Evolutionary conservation across 2,797 vertebrate genomes (phyloP).

Genomic region (Peromyscus nudipes): DNA sequence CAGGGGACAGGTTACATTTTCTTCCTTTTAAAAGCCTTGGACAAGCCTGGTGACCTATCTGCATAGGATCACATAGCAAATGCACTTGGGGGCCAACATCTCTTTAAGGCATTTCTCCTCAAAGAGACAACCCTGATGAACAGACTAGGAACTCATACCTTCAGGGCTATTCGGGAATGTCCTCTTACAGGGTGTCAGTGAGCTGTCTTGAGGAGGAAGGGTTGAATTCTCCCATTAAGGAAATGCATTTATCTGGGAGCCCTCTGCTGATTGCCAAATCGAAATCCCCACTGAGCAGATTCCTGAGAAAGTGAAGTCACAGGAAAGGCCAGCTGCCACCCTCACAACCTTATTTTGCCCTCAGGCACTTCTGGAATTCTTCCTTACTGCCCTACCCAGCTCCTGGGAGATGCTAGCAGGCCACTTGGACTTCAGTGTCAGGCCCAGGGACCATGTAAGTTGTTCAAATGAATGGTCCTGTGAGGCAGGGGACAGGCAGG

Average conservation of each 20-base stretch:
- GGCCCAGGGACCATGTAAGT: neutral
- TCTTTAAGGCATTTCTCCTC: neutral
- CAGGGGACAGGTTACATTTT: neutral
- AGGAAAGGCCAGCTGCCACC: constrained; percentile 40
- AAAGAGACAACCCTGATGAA: neutral
- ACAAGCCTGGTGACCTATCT: neutral
- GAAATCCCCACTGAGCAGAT: neutral
- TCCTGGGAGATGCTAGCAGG: fast-evolving
- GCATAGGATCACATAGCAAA: neutral
- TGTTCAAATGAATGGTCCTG: neutral
- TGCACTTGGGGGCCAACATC: neutral
- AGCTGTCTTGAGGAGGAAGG: neutral
- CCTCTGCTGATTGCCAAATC: neutral
- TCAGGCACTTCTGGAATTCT: neutral
- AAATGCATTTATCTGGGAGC: neutral
- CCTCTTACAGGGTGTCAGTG: neutral
- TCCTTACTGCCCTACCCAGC: neutral
- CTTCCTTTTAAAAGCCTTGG: neutral
- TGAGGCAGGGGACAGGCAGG: neutral
- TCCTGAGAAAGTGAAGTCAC: neutral
- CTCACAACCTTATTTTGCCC: neutral
- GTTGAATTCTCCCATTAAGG: neutral
- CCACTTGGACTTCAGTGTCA: neutral
- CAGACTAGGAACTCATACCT: neutral
- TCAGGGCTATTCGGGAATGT: neutral